Conservation (phyloP, 2,113 vertebrate species). For the Heptranchias perlo region DNA sequence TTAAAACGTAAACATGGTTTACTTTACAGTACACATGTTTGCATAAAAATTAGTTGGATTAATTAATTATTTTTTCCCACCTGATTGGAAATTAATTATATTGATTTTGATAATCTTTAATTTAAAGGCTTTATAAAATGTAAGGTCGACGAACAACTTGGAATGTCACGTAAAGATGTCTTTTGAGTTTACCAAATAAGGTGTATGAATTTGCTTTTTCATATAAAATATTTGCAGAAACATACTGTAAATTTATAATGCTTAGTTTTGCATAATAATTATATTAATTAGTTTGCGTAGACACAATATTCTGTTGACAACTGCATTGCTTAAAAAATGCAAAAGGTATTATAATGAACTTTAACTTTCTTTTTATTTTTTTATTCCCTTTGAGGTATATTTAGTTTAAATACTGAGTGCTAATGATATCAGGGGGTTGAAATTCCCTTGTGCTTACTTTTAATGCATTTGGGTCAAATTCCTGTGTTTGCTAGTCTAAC, state of each 20-base stretch:
- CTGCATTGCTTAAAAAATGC: background rate
- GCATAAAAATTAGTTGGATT: background rate
- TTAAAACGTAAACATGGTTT: background rate
- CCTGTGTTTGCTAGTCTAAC: background rate
- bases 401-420: background rate
- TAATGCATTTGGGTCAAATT: background rate
- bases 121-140: background rate
- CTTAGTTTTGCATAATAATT: background rate
- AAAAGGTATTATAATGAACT: background rate
- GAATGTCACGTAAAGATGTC: background rate
- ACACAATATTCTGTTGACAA: background rate
- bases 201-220: background rate
- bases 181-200: background rate
- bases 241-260: background rate
- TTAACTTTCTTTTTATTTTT: background rate
- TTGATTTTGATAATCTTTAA: background rate
- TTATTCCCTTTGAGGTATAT: background rate
- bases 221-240: background rate
- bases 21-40: background rate
- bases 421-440: background rate
- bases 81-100: background rate
- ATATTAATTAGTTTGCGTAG: background rate
- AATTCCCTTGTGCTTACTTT: background rate
- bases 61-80: background rate
- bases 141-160: background rate